phyloP scores from a whole-genome alignment of 2,888 invertebrate species.

The Willowsia nigromaculata region DNA sequence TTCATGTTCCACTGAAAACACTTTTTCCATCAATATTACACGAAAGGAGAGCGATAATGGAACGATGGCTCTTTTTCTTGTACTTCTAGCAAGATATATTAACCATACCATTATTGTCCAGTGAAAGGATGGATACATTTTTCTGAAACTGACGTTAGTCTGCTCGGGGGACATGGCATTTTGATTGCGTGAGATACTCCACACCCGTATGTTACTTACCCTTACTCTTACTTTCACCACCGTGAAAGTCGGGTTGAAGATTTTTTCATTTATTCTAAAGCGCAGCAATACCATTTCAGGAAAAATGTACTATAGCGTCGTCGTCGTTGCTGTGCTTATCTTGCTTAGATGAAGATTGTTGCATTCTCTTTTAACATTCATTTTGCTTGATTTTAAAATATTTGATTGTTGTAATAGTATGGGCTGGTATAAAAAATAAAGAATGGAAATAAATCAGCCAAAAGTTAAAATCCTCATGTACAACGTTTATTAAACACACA shows the following conservation, averaged over 20 bases:
- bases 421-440: no score
- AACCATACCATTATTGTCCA: conserved; percentile 60
- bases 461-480: no score
- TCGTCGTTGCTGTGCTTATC: no score
- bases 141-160: conserved; percentile 33
- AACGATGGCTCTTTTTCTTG: conserved; percentile 14
- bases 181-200: conserved; percentile 60
- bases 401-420: no score
- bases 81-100: conserved; percentile 43
- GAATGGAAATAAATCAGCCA: no score
- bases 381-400: no score
- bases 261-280: no score
- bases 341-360: no score
- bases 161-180: conserved; percentile 68
- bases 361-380: no score
- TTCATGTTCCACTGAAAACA: conserved; percentile 38
- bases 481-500: no score
- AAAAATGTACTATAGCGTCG: no score
- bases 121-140: conserved; percentile 18
- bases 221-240: conserved; percentile 21
- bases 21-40: conserved; percentile 52
- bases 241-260: neutral
- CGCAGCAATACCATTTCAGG: no score
- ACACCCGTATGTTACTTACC: neutral
- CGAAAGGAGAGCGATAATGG: conserved; percentile 46